Percentiles rank a stretch among this genome's conserved stretches.
Evolutionary conservation across 2,888 invertebrate genomes (phyloP).

Genomic region (Heteromurus nitidus): DNA sequence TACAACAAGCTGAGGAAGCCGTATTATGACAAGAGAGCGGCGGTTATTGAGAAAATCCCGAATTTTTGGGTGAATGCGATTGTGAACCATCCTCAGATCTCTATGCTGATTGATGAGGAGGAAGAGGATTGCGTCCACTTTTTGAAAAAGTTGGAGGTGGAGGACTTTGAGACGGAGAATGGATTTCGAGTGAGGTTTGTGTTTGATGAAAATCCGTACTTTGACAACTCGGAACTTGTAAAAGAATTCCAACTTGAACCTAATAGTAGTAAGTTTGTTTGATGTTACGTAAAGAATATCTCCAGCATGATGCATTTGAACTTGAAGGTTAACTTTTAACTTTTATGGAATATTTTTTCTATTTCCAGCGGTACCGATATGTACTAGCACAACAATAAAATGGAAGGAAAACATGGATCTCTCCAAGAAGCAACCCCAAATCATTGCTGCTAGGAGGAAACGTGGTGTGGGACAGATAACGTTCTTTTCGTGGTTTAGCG

Average conservation of each 20-base stretch:
- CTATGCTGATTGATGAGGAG: background rate
- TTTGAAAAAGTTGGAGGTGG: background rate
- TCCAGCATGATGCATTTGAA: background rate
- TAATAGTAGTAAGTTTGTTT: conserved; percentile 76
- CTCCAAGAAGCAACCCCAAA: conserved; percentile 80
- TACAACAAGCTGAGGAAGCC: conserved; percentile 75
- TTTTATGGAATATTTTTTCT: background rate
- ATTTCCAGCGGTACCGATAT: conserved; percentile 79
- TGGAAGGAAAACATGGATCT: conserved; percentile 88
- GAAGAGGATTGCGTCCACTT: background rate
- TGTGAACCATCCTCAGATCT: background rate
- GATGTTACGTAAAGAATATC: background rate
- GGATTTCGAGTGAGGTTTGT: background rate
- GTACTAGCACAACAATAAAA: conserved; percentile 84
- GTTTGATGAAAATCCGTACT: background rate
- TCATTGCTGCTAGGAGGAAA: conserved; percentile 78
- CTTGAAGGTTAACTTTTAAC: background rate
- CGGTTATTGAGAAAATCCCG: background rate
- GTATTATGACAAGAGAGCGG: background rate
- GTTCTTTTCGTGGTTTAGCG: conserved; percentile 90
- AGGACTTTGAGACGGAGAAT: background rate
- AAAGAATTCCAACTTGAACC: conserved; percentile 84
- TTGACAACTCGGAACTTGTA: background rate
- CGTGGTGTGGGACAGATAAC: conserved; percentile 83
- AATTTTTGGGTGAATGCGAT: background rate